Percentiles rank a stretch among this genome's conserved stretches.
phyloP scores from a whole-genome alignment of 2,888 invertebrate species.

The Chrysina gloriosa region DNA sequence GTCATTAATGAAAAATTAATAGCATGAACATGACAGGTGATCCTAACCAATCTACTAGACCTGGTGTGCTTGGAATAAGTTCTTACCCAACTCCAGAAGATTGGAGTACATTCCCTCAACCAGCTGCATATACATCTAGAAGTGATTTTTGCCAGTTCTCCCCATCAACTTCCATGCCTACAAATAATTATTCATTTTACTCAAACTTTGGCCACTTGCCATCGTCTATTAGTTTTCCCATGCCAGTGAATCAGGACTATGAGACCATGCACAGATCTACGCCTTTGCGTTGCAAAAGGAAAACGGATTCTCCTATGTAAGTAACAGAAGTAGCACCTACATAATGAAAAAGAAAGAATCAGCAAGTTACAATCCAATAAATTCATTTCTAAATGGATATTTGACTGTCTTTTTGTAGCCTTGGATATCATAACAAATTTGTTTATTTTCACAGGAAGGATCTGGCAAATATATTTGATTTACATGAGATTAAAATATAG shows the following conservation, averaged over 20 bases:
- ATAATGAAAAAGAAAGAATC: no score
- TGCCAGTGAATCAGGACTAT: conserved; percentile 39
- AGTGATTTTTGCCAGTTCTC: conserved; percentile 42
- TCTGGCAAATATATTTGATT: no score
- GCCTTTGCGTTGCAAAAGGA: conserved; percentile 57
- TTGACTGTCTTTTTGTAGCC: no score
- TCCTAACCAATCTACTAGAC: conserved; percentile 58
- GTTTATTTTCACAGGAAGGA: no score
- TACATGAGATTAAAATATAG: no score
- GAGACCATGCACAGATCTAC: conserved; percentile 33
- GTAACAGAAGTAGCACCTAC: no score
- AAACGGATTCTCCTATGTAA: conserved; percentile 62
- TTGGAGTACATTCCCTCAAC: conserved; percentile 42
- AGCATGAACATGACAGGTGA: conserved; percentile 58
- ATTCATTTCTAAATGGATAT: no score
- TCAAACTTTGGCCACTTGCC: conserved; percentile 47
- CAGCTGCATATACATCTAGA: conserved; percentile 31
- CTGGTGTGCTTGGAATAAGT: conserved; percentile 58
- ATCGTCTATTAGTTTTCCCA: conserved; percentile 47
- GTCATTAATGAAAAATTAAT: conserved; percentile 21
- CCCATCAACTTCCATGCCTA: conserved; percentile 25
- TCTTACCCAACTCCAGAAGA: conserved; percentile 54
- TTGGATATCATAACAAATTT: no score
- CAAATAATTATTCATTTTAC: conserved; percentile 46
- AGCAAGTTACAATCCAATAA: no score